Base-by-base conservation (phyloP, 2,113 vertebrate genomes). In the Calonectris borealis region DNA sequence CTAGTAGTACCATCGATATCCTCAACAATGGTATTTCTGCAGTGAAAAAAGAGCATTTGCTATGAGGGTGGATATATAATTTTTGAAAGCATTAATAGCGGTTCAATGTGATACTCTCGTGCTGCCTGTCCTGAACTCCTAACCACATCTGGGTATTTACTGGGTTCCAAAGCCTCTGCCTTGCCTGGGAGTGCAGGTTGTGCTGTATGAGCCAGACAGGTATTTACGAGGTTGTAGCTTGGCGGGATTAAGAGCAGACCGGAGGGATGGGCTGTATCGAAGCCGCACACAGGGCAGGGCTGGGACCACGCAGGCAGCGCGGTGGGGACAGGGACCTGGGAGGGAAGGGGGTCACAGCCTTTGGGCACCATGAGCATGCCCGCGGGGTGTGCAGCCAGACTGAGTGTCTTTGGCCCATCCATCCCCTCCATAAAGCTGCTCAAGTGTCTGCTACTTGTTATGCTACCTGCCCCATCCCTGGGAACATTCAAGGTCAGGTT, bases 241-340 rank as follows among this genome's bases (percentile, higher is more conserved):
- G 55, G 22, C 6, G 38, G 66, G 52, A 68, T 61, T 34, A 68
- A 25, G 15, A 16, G 3, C 6, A 54, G 71, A 27, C 6, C 22
- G 3, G 38, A 36, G 36, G 36, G 16, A 31, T 2, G 19, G 70
- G 55, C 44, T 65, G 48, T 22, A 31, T 66, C 1, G 2, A 19
- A 64, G 27, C 8, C 52, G 3, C 0, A 2, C 13, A 3, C 25
- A 2, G 13, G 17, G 77, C 40, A 17, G 42, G 42, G 18, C 58
- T 40, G 61, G 32, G 22, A 21, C 21, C 31, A 12, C 0, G 7
- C 36, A 13, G 51, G 34, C 20, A 19, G 13, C 0, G 0, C 4
- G 40, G 31, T 21, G 27, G 16, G 34, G 20, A 65, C 17, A 21
- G 64, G n/a, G 29, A 46, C 15, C 36, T 40, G 52, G 42, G 65